These are phyloP conservation scores for Noctuana brunneofusca DNA, from an alignment of 2,888 invertebrate genomes.

Conservation along the genomic window DNA sequence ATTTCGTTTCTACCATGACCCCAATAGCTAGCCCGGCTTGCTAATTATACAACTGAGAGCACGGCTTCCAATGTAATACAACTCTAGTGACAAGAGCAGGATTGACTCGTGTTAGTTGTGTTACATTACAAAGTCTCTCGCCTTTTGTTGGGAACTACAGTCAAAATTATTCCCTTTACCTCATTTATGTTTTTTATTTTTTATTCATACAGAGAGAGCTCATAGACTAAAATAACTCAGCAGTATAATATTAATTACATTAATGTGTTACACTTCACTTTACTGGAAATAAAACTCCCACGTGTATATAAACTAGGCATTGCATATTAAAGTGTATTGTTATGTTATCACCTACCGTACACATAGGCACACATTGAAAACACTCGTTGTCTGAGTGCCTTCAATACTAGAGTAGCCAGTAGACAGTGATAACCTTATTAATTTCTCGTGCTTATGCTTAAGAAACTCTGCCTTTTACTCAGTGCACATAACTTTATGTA, in stretches of 20 bases:
- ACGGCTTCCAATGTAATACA: constrained; percentile 17
- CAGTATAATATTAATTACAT: neutral
- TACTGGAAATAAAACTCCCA: neutral
- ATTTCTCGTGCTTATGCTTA: too few relatives aligned
- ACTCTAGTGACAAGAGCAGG: constrained; percentile 18
- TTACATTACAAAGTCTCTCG: constrained; percentile 29
- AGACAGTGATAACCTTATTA: too few relatives aligned
- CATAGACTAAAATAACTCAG: neutral
- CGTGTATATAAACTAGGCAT: neutral
- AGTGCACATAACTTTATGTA: too few relatives aligned
- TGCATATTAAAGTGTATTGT: neutral
- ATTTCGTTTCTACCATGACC: constrained; percentile 26
- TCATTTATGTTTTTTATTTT: constrained; percentile 1
- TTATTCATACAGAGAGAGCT: neutral
- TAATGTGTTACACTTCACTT: neutral
- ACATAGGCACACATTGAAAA: too few relatives aligned
- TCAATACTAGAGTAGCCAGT: too few relatives aligned
- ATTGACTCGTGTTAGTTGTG: constrained; percentile 21
- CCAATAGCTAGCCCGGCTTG: constrained; percentile 20
- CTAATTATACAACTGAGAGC: constrained; percentile 29
- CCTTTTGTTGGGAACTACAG: constrained; percentile 12
- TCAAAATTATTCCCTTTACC: neutral
- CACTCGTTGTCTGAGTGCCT: too few relatives aligned
- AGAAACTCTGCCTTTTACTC: too few relatives aligned
- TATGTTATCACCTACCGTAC: neutral